Evolutionary conservation across 2,113 vertebrate species (phyloP), one percentile per base, ranked within the genome.

Genomic region (Ondatra zibethicus): DNA sequence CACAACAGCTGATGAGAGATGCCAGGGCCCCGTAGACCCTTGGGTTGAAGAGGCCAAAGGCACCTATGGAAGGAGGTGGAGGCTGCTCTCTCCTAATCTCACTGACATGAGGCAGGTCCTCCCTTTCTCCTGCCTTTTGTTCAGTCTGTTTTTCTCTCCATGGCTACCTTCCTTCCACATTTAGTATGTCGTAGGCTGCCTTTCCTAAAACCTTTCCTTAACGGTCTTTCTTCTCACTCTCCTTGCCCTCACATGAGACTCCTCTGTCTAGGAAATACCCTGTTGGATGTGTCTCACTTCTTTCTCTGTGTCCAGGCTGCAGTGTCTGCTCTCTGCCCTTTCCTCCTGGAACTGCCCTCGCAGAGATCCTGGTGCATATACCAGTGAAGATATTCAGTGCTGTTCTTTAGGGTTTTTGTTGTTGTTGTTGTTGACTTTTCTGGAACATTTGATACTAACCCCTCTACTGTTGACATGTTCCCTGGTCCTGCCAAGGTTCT

Each of bases 401-500:
- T 50, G 58, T 21, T 39, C 89, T 94, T 29, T 29, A 65, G 63
- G 23, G 58, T 23, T 39, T 92, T 93, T 25, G 61, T 63, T 47
- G 45, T 36, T 39, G 13, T 9, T 19, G 61, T 65, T 27, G 31
- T 77, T 50, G 73, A 63, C 29, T 17, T 65, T 29, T 78, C 68
- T 85, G 55, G 70, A 96, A 72, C 36, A 88, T 31, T 25, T 45
- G 29, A 72, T 76, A 50, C 50, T 89, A 47, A 55, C 50, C 50
- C 1, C 45, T 36, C 84, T 36, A 17, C 47, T 31, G 14, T 33
- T 88, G 23, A 91, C 80, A 91, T n/a, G 63, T 68, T 88, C 13
- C 63, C 70, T 87, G 89, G 11, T 23, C 73, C 70, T 88, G 68
- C 63, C 63, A 68, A 84, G 89, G 84, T n/a, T 77, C 92, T 93